A percentile compares a stretch with the other conserved stretches of the same genome.
These are phyloP conservation scores for Pelusios castaneus DNA, from an alignment of 2,113 vertebrate genomes.

Conservation along the genomic window DNA sequence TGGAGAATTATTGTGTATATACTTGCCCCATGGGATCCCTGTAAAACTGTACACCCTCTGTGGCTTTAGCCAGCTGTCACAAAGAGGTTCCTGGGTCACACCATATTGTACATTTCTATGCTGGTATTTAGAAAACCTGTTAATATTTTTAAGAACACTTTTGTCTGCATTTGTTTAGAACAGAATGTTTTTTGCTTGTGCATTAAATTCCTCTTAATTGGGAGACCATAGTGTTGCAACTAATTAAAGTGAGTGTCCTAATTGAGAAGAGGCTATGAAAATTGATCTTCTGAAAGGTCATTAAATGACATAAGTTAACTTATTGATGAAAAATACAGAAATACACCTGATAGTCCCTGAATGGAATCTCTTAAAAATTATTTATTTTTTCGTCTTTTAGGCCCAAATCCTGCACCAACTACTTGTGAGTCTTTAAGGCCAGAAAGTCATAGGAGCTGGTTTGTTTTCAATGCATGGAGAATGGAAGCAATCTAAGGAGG, in stretches of 20 bases:
- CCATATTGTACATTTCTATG: constrained; percentile 29
- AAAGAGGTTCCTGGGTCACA: not conserved
- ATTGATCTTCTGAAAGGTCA: not conserved
- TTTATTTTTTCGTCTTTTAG: not conserved
- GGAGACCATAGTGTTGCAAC: not conserved
- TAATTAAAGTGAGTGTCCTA: not conserved
- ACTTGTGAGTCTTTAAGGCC: not conserved
- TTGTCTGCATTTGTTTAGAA: not conserved
- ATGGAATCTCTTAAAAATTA: not conserved
- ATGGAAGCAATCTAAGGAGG: not conserved
- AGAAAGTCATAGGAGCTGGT: not conserved
- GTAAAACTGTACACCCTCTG: too few species aligned
- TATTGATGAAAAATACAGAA: not conserved
- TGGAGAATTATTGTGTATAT: too few species aligned
- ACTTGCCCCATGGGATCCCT: too few species aligned
- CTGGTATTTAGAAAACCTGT: constrained; percentile 16
- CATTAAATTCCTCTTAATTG: not conserved
- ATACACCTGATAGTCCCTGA: not conserved
- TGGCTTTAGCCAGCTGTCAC: too few species aligned
- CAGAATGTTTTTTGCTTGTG: constrained; percentile 22
- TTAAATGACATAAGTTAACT: not conserved
- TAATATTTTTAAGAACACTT: constrained; percentile 40
- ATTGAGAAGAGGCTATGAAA: not conserved
- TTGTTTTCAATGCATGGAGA: not conserved
- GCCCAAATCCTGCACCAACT: not conserved